Evolutionary conservation across 2,888 invertebrate genomes (phyloP).

Genomic region (Ariolimax columbianus): DNA sequence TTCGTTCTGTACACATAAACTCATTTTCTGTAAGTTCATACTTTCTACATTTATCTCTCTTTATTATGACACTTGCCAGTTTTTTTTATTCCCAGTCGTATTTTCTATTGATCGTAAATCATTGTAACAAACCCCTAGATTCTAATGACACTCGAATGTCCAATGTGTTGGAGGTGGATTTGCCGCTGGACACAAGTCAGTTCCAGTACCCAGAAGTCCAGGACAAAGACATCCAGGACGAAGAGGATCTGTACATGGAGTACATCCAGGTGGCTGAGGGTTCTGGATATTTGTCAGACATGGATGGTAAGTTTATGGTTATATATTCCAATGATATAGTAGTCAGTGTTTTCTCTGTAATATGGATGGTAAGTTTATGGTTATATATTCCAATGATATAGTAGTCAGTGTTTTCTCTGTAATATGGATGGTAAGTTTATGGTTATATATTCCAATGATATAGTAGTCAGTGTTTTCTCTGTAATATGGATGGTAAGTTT

Average conservation of each 20-base stretch:
- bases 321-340: no score
- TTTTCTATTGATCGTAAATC: background rate
- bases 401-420: no score
- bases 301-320: constrained; percentile 66
- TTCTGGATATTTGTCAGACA: constrained; percentile 67
- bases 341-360: no score
- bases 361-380: constrained; percentile 67
- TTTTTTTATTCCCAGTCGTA: background rate
- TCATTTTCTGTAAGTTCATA: background rate
- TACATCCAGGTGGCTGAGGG: constrained; percentile 76
- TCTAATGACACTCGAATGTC: constrained; percentile 72
- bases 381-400: background rate
- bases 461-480: no score
- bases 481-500: constrained; percentile 71
- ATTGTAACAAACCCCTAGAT: constrained; percentile 37
- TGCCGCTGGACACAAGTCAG: constrained; percentile 73
- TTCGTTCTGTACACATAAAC: background rate
- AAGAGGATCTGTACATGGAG: constrained; percentile 75
- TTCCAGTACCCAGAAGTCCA: constrained; percentile 72
- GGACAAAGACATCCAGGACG: constrained; percentile 65
- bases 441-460: background rate
- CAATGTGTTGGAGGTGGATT: constrained; percentile 75
- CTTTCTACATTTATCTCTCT: background rate
- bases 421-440: constrained; percentile 69
- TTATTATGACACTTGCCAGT: background rate